Conservation (phyloP, 1,140 invertebrate genomes). For the Drosophila navojoa region DNA sequence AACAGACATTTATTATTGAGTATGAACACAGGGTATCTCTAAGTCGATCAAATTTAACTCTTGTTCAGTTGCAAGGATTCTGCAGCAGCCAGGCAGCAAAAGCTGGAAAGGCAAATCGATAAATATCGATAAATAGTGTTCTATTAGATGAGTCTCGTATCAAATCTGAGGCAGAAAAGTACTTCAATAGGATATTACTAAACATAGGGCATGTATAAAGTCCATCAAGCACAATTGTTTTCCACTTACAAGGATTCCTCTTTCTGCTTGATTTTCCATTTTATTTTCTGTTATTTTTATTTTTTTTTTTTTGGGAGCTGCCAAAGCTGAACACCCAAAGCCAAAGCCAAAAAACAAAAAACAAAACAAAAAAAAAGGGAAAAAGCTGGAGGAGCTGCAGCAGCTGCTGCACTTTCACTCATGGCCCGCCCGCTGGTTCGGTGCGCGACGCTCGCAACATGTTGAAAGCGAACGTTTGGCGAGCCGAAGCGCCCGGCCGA, state of each 20-base stretch:
- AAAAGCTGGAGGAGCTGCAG: background rate
- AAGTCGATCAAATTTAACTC: too few relatives aligned
- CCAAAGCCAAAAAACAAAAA: too few relatives aligned
- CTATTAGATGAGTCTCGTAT: too few relatives aligned
- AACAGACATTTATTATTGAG: too few relatives aligned
- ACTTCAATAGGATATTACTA: too few relatives aligned
- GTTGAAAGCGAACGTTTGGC: constrained; percentile 43
- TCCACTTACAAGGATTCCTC: background rate
- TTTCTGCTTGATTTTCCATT: background rate
- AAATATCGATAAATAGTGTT: too few relatives aligned
- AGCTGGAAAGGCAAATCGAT: too few relatives aligned
- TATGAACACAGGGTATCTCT: too few relatives aligned
- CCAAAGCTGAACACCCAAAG: constrained; percentile 11
- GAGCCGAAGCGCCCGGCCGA: constrained; percentile 31
- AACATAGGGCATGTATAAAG: background rate
- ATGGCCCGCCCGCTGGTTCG: constrained; percentile 4
- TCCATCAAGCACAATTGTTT: background rate
- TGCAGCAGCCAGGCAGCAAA: too few relatives aligned
- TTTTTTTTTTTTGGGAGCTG: background rate
- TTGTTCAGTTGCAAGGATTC: too few relatives aligned
- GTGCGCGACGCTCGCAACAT: constrained; percentile 44
- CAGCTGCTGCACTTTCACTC: constrained; percentile 36
- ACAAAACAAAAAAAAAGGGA: background rate
- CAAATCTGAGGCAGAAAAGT: too few relatives aligned
- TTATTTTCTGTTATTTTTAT: too few relatives aligned